Evolutionary conservation across 2,888 invertebrate genomes (phyloP).

Genomic region (Blastobasis lacticolella): DNA sequence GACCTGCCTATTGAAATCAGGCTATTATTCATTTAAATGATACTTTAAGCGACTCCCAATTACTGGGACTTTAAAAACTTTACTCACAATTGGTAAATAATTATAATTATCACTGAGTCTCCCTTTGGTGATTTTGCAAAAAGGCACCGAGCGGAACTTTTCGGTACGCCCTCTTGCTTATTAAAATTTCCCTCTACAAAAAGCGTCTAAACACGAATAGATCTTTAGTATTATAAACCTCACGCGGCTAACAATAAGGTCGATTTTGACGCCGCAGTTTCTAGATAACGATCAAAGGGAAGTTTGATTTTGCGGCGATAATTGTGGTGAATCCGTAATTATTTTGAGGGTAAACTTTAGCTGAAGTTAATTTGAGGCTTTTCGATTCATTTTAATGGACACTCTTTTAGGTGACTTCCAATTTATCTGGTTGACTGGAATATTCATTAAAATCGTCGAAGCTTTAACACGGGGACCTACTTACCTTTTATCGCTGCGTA

Average conservation of each 20-base stretch:
- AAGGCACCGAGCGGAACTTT: slow-evolving; percentile 65
- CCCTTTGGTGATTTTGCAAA: slow-evolving; percentile 64
- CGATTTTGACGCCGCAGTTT: slow-evolving; percentile 31
- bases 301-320: slow-evolving; percentile 72
- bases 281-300: slow-evolving; percentile 63
- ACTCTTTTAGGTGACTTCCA: slow-evolving; percentile 67
- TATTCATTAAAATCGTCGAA: slow-evolving; percentile 58
- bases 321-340: slow-evolving; percentile 74
- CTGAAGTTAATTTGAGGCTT: slow-evolving; percentile 66
- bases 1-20: slow-evolving; percentile 47
- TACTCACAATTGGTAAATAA: slow-evolving; percentile 69
- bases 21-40: slow-evolving; percentile 61
- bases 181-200: slow-evolving; percentile 59
- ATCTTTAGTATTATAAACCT: slow-evolving; percentile 29
- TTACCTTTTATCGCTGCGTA: slow-evolving; percentile 3
- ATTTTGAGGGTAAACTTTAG: slow-evolving; percentile 73
- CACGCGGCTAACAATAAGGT: slow-evolving; percentile 31
- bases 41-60: slow-evolving; percentile 62
- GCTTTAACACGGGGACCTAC: slow-evolving; percentile 30
- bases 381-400: slow-evolving; percentile 69
- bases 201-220: slow-evolving; percentile 32
- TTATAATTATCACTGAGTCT: slow-evolving; percentile 65
- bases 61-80: slow-evolving; percentile 53
- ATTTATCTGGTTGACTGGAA: slow-evolving; percentile 63
- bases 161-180: slow-evolving; percentile 52